phyloP scores from a whole-genome alignment of 2,888 invertebrate genomes.

The Acholoe squamosa region DNA sequence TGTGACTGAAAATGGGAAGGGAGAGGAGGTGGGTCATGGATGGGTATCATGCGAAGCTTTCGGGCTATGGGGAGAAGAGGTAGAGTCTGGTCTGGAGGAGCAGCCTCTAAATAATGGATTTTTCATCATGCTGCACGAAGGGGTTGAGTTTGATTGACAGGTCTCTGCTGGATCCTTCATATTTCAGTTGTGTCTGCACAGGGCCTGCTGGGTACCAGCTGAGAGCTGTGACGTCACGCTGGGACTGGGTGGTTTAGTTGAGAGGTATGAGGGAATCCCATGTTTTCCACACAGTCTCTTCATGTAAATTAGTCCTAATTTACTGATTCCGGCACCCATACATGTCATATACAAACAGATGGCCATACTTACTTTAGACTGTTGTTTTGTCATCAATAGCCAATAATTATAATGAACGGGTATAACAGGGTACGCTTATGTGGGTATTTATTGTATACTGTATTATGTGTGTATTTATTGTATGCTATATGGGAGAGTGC shows the following conservation, averaged over 20 bases:
- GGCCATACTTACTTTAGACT: too few relatives aligned
- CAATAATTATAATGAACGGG: too few relatives aligned
- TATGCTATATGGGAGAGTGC: too few relatives aligned
- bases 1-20: background rate
- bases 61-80: background rate
- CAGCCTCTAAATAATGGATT: constrained; percentile 44
- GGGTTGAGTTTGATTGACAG: constrained; percentile 15
- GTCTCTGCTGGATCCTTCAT: constrained; percentile 11
- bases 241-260: background rate
- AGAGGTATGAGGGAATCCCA: too few relatives aligned
- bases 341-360: too few relatives aligned
- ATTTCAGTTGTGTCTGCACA: background rate
- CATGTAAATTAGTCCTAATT: too few relatives aligned
- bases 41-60: background rate
- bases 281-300: too few relatives aligned
- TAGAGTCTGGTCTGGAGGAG: constrained; percentile 19
- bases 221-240: background rate
- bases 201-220: background rate
- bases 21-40: background rate
- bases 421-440: too few relatives aligned
- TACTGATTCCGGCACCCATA: too few relatives aligned
- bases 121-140: constrained; percentile 32
- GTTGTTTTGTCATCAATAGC: too few relatives aligned
- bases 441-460: too few relatives aligned
- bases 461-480: too few relatives aligned